Conservation (phyloP, 2,888 invertebrate genomes). For the Tridacna crocea region DNA sequence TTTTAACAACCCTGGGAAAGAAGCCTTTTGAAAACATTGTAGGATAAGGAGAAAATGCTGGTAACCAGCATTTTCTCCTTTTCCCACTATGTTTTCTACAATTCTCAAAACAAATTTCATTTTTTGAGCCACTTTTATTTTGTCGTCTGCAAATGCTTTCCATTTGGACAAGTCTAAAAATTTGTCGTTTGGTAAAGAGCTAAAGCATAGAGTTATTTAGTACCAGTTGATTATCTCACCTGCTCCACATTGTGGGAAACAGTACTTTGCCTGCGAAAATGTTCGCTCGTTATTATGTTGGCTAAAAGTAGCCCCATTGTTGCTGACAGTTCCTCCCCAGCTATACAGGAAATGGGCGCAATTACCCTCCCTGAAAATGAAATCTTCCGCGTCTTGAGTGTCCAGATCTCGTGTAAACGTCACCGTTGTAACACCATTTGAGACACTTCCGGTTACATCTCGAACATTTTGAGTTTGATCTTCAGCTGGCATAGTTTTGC, state of each 20-base stretch:
- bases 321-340: constrained; percentile 58
- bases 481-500: constrained; percentile 30
- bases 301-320: neutral
- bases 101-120: too few relatives aligned
- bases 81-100: too few relatives aligned
- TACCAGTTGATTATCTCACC: neutral
- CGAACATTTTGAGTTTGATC: constrained; percentile 60
- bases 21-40: too few relatives aligned
- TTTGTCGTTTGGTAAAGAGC: too few relatives aligned
- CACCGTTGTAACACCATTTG: constrained; percentile 59
- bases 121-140: too few relatives aligned
- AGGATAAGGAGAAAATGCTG: too few relatives aligned
- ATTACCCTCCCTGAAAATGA: constrained; percentile 41
- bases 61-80: too few relatives aligned
- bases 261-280: constrained; percentile 30
- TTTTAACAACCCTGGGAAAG: too few relatives aligned
- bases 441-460: constrained; percentile 38
- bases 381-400: constrained; percentile 59
- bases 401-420: constrained; percentile 59
- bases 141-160: too few relatives aligned
- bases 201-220: too few relatives aligned
- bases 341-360: constrained; percentile 81
- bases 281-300: constrained; percentile 39
- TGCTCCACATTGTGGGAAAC: constrained; percentile 45
- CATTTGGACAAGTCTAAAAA: too few relatives aligned